Evolutionary conservation across 2,797 vertebrate genomes (phyloP).

Genomic region (Malurus splendens): DNA sequence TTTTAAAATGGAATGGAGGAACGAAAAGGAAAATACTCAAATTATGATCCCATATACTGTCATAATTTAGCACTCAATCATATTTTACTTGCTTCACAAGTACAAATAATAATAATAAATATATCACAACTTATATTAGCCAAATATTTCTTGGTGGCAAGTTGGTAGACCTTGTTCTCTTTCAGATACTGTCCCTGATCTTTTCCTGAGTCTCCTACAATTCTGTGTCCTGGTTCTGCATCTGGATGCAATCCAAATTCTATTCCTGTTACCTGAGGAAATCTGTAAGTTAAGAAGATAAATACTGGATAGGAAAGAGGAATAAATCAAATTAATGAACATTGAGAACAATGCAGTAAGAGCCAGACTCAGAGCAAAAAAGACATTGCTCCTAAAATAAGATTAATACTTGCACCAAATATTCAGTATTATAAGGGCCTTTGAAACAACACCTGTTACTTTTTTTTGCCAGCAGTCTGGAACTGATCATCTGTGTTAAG

Average conservation of each 20-base stretch:
- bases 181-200: constrained; percentile 30
- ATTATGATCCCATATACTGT: not conserved
- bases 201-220: constrained; percentile 42
- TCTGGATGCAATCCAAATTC: constrained; percentile 60
- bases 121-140: constrained; percentile 10
- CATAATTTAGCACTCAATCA: not conserved
- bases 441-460: not conserved
- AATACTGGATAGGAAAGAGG: not conserved
- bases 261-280: constrained; percentile 55
- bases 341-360: not conserved
- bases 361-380: not conserved
- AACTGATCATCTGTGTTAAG: not conserved
- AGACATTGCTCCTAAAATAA: not conserved
- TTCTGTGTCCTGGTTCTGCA: constrained; percentile 7
- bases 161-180: constrained; percentile 23
- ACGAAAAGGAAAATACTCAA: not conserved
- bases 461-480: not conserved
- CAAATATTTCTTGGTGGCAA: constrained; percentile 50
- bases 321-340: not conserved
- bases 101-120: not conserved
- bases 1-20: not conserved
- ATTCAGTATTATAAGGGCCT: not conserved
- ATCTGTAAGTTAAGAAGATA: constrained; percentile 43
- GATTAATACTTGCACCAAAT: not conserved
- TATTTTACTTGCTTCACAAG: not conserved